phyloP scores from a whole-genome alignment of 2,113 vertebrate species.

The Hystrix cristata region DNA sequence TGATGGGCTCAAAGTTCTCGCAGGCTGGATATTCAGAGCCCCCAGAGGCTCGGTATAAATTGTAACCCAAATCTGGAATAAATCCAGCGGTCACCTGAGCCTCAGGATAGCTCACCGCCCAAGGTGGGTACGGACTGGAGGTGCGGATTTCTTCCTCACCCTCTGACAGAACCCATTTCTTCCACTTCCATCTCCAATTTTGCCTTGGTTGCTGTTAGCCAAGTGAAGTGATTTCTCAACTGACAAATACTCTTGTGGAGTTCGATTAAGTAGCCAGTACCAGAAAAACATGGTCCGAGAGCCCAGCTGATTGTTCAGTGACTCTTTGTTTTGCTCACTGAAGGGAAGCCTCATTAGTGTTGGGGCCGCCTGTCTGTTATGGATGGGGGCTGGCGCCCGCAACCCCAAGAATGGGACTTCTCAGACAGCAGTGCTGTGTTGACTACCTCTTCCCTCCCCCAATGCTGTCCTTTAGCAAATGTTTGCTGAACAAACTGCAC shows the following conservation, averaged over 20 bases:
- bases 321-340: not conserved
- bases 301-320: not conserved
- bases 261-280: not conserved
- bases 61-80: not conserved
- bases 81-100: not conserved
- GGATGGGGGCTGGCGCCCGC: not conserved
- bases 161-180: not conserved
- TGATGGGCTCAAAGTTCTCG: not conserved
- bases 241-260: not conserved
- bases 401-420: not conserved
- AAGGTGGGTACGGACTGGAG: not conserved
- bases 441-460: not conserved
- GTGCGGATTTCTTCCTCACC: not conserved
- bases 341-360: not conserved
- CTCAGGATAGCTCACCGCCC: not conserved
- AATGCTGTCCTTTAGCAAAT: not conserved
- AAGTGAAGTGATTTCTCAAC: not conserved
- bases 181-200: not conserved
- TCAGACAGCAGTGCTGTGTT: not conserved
- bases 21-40: not conserved
- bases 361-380: not conserved
- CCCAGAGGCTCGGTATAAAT: not conserved
- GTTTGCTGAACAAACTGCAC: not conserved
- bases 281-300: not conserved
- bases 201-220: not conserved